A percentile compares a stretch with the other conserved stretches of the same genome.
phyloP scores from a whole-genome alignment of 1,140 invertebrate species.

The Eciton burchellii region DNA sequence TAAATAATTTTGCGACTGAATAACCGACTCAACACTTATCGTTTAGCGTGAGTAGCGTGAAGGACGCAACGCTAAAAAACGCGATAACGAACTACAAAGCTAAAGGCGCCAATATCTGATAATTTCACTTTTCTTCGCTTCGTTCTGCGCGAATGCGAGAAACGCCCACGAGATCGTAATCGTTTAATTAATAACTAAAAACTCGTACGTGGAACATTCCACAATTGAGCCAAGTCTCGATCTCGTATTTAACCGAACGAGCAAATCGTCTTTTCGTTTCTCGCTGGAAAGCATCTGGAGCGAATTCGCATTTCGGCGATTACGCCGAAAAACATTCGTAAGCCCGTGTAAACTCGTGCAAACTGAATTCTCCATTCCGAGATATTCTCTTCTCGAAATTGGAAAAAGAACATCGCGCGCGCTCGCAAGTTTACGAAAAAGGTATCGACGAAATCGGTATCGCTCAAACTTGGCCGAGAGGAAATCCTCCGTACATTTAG shows the following conservation, averaged over 20 bases:
- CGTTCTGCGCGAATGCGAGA: conserved; percentile 48
- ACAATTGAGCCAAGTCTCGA: background rate
- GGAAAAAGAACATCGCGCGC: too few species aligned
- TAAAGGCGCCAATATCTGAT: background rate
- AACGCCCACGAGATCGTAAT: conserved; percentile 40
- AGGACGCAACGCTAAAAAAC: background rate
- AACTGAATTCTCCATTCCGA: too few species aligned
- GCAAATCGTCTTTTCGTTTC: conserved; percentile 1
- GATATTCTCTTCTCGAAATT: too few species aligned
- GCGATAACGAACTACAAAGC: background rate
- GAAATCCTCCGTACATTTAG: too few species aligned
- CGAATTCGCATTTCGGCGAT: background rate
- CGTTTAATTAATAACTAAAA: conserved; percentile 32
- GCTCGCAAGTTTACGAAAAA: too few species aligned
- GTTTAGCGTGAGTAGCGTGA: too few species aligned
- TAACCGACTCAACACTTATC: too few species aligned
- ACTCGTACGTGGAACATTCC: conserved; percentile 33
- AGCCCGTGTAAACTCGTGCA: too few species aligned
- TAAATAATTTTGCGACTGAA: too few species aligned
- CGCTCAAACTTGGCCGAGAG: too few species aligned
- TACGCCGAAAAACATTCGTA: too few species aligned
- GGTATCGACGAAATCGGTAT: too few species aligned
- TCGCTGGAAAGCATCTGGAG: background rate
- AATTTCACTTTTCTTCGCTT: conserved; percentile 58
- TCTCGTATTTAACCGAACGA: conserved; percentile 29